Conservation (phyloP, 2,888 invertebrate genomes). For the Abrostola triplasia region DNA sequence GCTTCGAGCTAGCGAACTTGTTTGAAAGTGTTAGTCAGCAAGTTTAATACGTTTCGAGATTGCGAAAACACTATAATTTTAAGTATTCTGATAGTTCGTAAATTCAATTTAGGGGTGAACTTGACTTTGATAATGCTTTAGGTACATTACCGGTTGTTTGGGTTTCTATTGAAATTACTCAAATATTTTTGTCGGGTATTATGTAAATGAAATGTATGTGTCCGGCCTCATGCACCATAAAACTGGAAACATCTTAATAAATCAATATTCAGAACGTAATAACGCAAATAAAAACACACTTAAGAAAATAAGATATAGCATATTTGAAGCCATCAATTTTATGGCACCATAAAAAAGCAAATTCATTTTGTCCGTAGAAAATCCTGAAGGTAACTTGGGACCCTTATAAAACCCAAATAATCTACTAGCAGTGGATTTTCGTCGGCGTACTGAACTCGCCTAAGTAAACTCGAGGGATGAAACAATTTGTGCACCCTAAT, state of each 20-base stretch:
- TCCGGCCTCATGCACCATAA: constrained; percentile 26
- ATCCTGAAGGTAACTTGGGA: constrained; percentile 51
- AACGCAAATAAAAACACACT: constrained; percentile 51
- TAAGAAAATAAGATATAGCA: constrained; percentile 48
- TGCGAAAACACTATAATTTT: constrained; percentile 11
- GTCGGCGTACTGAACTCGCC: constrained; percentile 57
- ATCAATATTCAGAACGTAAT: constrained; percentile 53
- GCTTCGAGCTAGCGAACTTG: constrained; percentile 11
- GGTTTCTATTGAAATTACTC: constrained; percentile 2
- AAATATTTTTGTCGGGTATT: constrained; percentile 3
- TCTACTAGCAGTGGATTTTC: constrained; percentile 61
- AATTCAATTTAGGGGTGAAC: too few species aligned
- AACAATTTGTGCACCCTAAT: constrained; percentile 81
- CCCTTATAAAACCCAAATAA: constrained; percentile 61
- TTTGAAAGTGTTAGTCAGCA: constrained; percentile 23
- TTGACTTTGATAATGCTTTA: too few species aligned
- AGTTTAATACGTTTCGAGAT: constrained; percentile 15
- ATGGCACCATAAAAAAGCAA: constrained; percentile 51
- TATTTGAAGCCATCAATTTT: constrained; percentile 53
- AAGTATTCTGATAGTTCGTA: background rate
- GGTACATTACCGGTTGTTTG: too few species aligned
- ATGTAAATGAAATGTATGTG: constrained; percentile 19
- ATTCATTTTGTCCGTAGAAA: constrained; percentile 56
- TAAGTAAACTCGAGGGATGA: constrained; percentile 73
- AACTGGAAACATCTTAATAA: constrained; percentile 44